Base-by-base conservation (phyloP, 1,140 invertebrate species). In the Trichogramma pretiosum region DNA sequence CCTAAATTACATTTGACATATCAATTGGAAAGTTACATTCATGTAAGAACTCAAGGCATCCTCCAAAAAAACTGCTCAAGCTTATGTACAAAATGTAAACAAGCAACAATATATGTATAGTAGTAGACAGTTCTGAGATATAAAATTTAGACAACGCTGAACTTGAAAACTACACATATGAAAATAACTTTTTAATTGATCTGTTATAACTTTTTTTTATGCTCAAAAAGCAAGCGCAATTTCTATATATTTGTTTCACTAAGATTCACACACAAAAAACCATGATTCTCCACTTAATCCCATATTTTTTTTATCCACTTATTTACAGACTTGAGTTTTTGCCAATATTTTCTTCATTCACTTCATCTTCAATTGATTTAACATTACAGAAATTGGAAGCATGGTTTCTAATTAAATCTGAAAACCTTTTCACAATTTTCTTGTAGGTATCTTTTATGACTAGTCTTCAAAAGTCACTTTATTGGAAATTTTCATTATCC, bases 261-360 rank as follows among this genome's bases (percentile, higher is more conserved):
- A 55, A 83, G 78, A 41, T 82, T 57, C 2, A 82, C 74, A 36
- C 77, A 69, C 32, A 74, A 58, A 22, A 83, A 60, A 17, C 76
- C 71, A 49, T 77, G 73, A 22, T 67, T 55, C 0, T 71, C 71
- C 8, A 76, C 64, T 49, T 66, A 65, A 24, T 77, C 62, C 76
- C 80, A 83, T 43, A 85, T 56, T 41, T 74, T 75, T 22, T 74
- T 56, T 13, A 83, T 69, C 76, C 80, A 82, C 40, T 73, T 74
- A 60, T 85, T 78, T 28, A 85, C 57, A 34, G 60, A 73, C n/a
- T 48, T 54, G 21, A 75, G 69, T 5, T 74, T 33, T 75, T 71
- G 16, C 67, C 61, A 2, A 65, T 41, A 17, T 63, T 64, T 36
- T 73, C 64, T 9, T 69, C 26, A 22, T 57, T 36, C 22, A 75